Percentiles rank a stretch among this genome's conserved stretches.
These are phyloP conservation scores for Pelodiscus sinensis DNA, from an alignment of 2,113 vertebrate genomes.

Conservation along the genomic window DNA sequence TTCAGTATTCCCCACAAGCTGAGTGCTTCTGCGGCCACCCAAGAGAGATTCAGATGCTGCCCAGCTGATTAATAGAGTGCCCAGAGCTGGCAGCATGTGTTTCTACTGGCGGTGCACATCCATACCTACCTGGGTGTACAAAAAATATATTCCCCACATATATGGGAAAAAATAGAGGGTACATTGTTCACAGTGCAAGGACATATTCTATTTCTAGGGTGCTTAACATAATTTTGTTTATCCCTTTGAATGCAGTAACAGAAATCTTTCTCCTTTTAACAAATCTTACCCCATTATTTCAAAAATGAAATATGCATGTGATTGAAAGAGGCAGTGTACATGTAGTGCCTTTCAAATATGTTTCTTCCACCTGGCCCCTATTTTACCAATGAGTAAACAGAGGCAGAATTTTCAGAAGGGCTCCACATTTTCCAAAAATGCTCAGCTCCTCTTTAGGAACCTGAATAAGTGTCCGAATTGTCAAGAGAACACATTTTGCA, in stretches of 20 bases:
- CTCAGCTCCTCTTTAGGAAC: fast-evolving
- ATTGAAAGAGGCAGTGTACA: not conserved
- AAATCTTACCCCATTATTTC: not conserved
- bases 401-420: not conserved
- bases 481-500: not conserved
- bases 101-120: too few relatives aligned
- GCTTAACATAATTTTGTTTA: not conserved
- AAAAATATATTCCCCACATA: too few relatives aligned
- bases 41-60: too few relatives aligned
- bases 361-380: not conserved
- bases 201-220: fast-evolving
- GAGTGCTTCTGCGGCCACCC: too few relatives aligned
- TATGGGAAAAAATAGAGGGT: too few relatives aligned
- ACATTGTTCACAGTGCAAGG: not conserved
- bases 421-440: not conserved
- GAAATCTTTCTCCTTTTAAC: not conserved
- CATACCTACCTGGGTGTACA: too few relatives aligned
- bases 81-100: too few relatives aligned
- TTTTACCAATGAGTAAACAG: not conserved
- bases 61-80: too few relatives aligned
- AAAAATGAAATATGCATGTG: not conserved
- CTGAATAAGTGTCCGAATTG: not conserved
- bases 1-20: not conserved
- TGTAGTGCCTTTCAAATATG: not conserved
- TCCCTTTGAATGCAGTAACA: not conserved